A percentile compares a stretch with the other conserved stretches of the same genome.
Conservation (phyloP, 2,113 vertebrate genomes). For the Saguinus imperator region DNA sequence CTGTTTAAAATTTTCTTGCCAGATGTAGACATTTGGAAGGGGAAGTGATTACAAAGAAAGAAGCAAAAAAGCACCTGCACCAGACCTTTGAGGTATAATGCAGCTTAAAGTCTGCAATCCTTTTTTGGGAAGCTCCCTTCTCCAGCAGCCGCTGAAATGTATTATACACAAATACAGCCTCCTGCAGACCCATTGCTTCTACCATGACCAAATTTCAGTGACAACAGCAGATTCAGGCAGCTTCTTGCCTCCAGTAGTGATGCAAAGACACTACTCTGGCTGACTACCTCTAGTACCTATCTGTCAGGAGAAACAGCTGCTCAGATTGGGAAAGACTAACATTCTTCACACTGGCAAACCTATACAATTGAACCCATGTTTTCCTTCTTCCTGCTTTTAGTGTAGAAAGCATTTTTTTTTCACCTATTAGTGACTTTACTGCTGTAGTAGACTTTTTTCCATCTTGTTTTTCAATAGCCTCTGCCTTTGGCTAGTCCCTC, state of each 20-base stretch:
- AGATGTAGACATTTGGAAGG: background rate
- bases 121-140: background rate
- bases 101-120: rapidly evolving
- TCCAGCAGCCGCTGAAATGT: background rate
- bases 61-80: background rate
- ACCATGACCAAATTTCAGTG: background rate
- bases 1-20: background rate
- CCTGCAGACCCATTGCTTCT: background rate
- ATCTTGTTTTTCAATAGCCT: background rate
- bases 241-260: background rate
- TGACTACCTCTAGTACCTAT: background rate
- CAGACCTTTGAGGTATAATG: no score
- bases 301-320: background rate
- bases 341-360: background rate
- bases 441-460: background rate
- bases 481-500: background rate
- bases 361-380: rapidly evolving
- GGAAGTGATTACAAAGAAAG: background rate
- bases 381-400: background rate
- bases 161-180: background rate
- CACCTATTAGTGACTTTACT: background rate
- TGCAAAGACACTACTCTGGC: rapidly evolving
- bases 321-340: background rate
- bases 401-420: background rate
- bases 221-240: background rate